These are phyloP conservation scores for Sebastolobus altivelis DNA, from an alignment of 2,797 vertebrate species.

Conservation along the genomic window DNA sequence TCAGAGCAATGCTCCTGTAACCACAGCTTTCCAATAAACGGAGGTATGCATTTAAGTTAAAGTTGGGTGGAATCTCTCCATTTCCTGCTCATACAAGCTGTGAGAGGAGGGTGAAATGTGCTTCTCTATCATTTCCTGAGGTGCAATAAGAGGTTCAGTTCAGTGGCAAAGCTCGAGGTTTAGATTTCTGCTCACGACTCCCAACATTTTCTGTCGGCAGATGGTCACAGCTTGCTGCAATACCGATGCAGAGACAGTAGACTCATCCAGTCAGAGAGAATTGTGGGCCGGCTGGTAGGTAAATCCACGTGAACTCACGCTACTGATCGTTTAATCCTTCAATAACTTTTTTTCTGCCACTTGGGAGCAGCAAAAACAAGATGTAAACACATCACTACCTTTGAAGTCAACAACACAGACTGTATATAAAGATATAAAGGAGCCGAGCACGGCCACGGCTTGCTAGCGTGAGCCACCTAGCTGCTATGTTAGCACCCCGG, in stretches of 20 bases:
- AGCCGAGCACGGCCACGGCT: too few species aligned
- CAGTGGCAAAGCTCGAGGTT: background rate
- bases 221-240: constrained; percentile 17
- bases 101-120: constrained; percentile 2
- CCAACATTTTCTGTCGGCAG: constrained; percentile 1
- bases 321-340: background rate
- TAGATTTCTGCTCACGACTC: constrained; percentile 21
- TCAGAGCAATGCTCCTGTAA: background rate
- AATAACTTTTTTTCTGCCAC: too few species aligned
- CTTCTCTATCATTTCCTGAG: constrained; percentile 1
- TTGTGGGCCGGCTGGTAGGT: background rate
- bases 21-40: background rate
- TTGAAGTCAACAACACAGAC: too few species aligned
- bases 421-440: too few species aligned
- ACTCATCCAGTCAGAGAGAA: constrained; percentile 10
- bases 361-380: too few species aligned
- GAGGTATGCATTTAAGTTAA: background rate
- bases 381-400: too few species aligned
- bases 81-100: background rate
- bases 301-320: background rate
- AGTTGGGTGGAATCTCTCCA: background rate
- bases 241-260: background rate
- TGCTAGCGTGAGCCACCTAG: too few species aligned
- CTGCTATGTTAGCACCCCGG: too few species aligned
- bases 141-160: background rate